Evolutionary conservation across 2,888 invertebrate species (phyloP), one percentile per base, ranked within the genome.

Genomic region (Protophormia terraenovae): DNA sequence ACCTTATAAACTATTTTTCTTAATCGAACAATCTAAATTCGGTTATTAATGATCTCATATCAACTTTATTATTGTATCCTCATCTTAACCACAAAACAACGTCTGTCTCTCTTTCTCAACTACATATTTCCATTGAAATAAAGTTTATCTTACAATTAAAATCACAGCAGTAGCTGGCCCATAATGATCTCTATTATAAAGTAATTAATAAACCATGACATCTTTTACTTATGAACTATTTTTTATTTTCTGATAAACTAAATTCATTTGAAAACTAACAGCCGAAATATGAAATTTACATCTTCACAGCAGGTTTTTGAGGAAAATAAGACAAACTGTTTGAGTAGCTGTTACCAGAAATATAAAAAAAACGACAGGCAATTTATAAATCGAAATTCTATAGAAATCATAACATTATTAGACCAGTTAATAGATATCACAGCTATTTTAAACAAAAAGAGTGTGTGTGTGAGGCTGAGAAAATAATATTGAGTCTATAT

Each of bases 201-300:
- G 82, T 82, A 85, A 85, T 85, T 85, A 85, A 85, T 85, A 82
- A 85, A 60, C 62, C 82, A 78, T 85, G 85, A 85, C 85, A 85
- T 82, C 38, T 85, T 16, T 71, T 53, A 53, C 69, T 76, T 53
- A 27, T 67, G 22, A 53, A 76, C 29, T 60, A 60, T 60, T 58
- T 22, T 50, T 22, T 38, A 45, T 47, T 50, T 14, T 14, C 27
- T 32, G 82, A 64, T 80, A 76, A 67, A 71, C 38, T 29, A 12
- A 82, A 41, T 85, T 82, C 78, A 14, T 55, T 58, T 75, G 72
- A 75, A 85, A 82, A 22, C 47, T 38, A 41, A 77, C 58, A 72
- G 8, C 41, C 32, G 16, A 72, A 76, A 79, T 75, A 78, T 78
- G 58, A 82, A 82, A 75, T 79, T 82, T 82, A 85, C 78, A 82